These are phyloP conservation scores for Poeciliopsis paucimaculata DNA, from an alignment of 2,797 vertebrate species.

Conservation along the genomic window DNA sequence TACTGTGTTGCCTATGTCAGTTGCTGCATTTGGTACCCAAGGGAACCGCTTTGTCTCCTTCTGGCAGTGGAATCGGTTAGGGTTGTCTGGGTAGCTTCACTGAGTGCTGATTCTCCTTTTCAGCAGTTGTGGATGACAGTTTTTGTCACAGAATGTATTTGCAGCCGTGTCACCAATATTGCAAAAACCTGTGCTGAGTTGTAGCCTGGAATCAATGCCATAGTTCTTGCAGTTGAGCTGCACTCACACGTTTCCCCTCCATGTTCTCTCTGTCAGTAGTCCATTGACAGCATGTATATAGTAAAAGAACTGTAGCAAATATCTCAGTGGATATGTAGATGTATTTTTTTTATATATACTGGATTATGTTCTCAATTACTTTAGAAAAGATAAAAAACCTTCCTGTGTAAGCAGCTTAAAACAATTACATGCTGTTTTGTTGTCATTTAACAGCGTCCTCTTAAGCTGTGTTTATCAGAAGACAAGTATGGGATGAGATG, in stretches of 20 bases:
- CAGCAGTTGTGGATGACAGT: neutral
- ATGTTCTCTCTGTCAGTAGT: neutral
- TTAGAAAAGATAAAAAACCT: neutral
- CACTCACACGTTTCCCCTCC: neutral
- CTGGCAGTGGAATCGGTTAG: neutral
- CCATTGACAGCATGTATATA: neutral
- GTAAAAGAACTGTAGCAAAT: neutral
- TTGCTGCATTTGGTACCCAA: neutral
- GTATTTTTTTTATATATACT: neutral
- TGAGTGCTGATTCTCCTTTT: neutral
- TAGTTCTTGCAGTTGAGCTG: neutral
- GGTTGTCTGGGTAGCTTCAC: neutral
- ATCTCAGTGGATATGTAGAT: neutral
- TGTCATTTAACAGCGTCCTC: neutral
- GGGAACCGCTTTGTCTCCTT: neutral
- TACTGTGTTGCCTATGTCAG: neutral
- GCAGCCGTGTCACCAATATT: neutral
- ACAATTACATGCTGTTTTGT: neutral
- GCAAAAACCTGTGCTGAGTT: neutral
- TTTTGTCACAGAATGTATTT: slow-evolving; percentile 2
- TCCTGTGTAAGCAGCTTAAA: neutral
- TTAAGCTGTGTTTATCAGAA: neutral
- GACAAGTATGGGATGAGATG: neutral
- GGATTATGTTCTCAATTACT: neutral
- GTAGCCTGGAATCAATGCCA: neutral